Conservation (phyloP, 30 jellyfish, hydroid and myxozoan species). For the Calvadosia cruxmelitensis region DNA sequence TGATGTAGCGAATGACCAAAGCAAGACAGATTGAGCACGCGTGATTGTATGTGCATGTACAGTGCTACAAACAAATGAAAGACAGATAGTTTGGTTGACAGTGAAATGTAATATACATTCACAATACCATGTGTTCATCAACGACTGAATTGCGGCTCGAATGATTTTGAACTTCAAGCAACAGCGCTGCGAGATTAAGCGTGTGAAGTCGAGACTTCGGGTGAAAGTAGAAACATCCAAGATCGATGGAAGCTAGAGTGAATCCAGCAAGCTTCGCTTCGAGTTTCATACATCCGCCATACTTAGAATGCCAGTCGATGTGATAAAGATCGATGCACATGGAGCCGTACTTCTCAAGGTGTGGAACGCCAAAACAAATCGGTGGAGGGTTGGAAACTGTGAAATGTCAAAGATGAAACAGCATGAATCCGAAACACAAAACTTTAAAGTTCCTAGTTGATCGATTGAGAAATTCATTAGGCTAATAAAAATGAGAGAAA, state of each 20-base stretch:
- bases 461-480: no score
- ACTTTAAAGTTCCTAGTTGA: no score
- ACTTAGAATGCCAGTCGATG: slow-evolving; percentile 19
- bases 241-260: slow-evolving; percentile 3
- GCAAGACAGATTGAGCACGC: no score
- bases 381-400: slow-evolving; percentile 51
- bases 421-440: no score
- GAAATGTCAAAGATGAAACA: neutral
- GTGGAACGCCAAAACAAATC: slow-evolving; percentile 28
- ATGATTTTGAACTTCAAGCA: neutral
- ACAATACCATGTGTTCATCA: neutral
- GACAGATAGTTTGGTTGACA: no score
- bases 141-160: neutral
- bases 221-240: slow-evolving; percentile 39
- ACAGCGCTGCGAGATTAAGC: neutral
- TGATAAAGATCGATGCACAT: slow-evolving; percentile 33
- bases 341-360: slow-evolving; percentile 21
- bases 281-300: slow-evolving; percentile 41
- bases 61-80: no score
- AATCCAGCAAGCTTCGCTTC: slow-evolving; percentile 15
- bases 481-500: no score
- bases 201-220: neutral
- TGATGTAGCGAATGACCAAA: no score
- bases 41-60: no score
- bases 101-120: no score